Base-by-base conservation (phyloP, 2,797 vertebrate genomes). In the Meda fulgida region DNA sequence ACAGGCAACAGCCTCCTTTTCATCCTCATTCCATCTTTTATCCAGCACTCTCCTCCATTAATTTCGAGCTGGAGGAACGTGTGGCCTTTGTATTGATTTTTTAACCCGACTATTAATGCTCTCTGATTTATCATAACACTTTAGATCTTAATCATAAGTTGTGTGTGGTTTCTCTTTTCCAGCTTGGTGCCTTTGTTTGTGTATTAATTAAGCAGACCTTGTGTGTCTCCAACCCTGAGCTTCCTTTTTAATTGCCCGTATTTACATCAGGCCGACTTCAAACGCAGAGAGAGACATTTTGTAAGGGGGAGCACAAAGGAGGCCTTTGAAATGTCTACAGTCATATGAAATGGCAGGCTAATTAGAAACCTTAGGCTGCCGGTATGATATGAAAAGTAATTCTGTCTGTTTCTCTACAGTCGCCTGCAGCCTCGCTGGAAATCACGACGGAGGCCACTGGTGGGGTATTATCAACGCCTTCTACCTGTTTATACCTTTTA, bases 121-220 rank as follows among this genome's bases (percentile, higher is more conserved):
- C 94, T 95, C 94, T 94, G 96, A 97, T 96, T 96, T 96, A 96
- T 97, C 95, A 95, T 93, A 96, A 96, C 96, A 96, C 95, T 97
- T 97, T 95, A 97, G 95, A 96, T 96, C 95, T 96, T 97, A 97
- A 97, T 98, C 96, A 96, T 94, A 95, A 93, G 95, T 95, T 94
- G 92, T 94, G 31, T 65, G 80, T 46, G 40, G 81, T 85, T 82
- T 81, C 80, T 80, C 72, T 89, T 88, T 95, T 96, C 95, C 95
- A 95, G 93, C 94, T 91, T 86, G 94, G 93, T 96, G 97, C 95
- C 96, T 98, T 98, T 98, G 96, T 98, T 97, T 97, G 96, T 96
- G 94, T 96, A 97, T 97, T 98, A 97, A 98, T 98, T 98, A 97
- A 95, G 95, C 93, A 93, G 96, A 97, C 95, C 96, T 96, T 96